Evolutionary conservation across 2,113 vertebrate species (phyloP).

Genomic region (Ifrita kowaldi): DNA sequence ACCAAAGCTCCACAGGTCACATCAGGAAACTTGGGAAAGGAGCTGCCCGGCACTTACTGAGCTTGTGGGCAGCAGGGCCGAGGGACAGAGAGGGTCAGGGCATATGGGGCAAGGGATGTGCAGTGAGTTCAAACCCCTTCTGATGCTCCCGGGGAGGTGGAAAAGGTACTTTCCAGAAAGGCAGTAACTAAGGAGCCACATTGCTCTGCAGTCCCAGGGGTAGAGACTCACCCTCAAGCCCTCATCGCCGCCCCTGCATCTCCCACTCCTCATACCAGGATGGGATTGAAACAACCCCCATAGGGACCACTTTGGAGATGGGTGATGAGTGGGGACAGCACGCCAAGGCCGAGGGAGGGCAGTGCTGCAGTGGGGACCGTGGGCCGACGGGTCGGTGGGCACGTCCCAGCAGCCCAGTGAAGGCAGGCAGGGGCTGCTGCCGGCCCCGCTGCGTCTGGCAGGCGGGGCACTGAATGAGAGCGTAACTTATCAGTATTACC

Average conservation of each 20-base stretch:
- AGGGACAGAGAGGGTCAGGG: not conserved
- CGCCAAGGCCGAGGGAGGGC: fast-evolving
- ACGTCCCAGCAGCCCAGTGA: not conserved
- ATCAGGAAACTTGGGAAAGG: not conserved
- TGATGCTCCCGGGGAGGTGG: not conserved
- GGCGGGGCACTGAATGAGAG: not conserved
- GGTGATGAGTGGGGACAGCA: not conserved
- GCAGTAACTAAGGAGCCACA: not conserved
- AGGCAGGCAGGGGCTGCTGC: not conserved
- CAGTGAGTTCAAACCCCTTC: not conserved
- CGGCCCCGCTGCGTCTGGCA: not conserved
- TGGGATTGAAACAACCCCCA: not conserved
- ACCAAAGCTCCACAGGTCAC: not conserved
- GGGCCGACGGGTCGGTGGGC: not conserved
- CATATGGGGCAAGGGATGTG: fast-evolving
- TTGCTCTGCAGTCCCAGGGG: not conserved
- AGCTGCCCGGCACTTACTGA: not conserved
- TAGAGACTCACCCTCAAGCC: not conserved
- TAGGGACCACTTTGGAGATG: fast-evolving
- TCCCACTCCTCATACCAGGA: not conserved
- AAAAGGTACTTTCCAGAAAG: not conserved
- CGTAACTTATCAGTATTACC: slow-evolving; percentile 59
- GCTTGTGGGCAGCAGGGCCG: fast-evolving
- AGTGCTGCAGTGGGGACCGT: fast-evolving
- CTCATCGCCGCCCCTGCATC: fast-evolving